Evolutionary conservation across 1,140 invertebrate species (phyloP).

Genomic region (Cyclina sinensis): DNA sequence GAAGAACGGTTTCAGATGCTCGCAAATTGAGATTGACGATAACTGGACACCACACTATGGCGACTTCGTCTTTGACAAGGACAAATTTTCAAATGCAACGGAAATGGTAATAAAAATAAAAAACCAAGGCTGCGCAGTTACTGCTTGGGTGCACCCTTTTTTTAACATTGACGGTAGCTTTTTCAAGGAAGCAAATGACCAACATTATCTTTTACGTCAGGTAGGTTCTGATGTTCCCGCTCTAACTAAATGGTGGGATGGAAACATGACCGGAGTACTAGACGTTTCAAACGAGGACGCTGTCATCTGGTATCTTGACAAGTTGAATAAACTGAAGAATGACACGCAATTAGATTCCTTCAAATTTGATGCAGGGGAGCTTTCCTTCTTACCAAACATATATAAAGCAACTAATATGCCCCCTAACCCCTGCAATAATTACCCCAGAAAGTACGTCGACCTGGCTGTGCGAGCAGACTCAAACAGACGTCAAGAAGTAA

Average conservation of each 20-base stretch:
- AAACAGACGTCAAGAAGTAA: constrained; percentile 90
- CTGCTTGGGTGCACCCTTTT: constrained; percentile 97
- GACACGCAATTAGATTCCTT: constrained; percentile 91
- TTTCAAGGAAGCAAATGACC: constrained; percentile 83
- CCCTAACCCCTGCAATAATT: constrained; percentile 77
- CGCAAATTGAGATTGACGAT: constrained; percentile 96
- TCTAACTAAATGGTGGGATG: constrained; percentile 92
- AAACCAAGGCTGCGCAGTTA: constrained; percentile 90
- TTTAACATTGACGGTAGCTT: constrained; percentile 92
- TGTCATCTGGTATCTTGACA: constrained; percentile 91
- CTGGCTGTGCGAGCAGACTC: constrained; percentile 88
- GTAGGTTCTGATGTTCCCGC: constrained; percentile 86
- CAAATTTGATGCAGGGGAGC: constrained; percentile 97
- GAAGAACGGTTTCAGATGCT: constrained; percentile 90
- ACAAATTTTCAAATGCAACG: constrained; percentile 92
- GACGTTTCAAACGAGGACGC: constrained; percentile 82
- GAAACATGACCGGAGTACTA: constrained; percentile 73
- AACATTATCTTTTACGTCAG: constrained; percentile 84
- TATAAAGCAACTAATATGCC: constrained; percentile 52
- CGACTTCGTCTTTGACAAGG: constrained; percentile 91
- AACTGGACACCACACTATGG: constrained; percentile 97
- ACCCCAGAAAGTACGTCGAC: constrained; percentile 76
- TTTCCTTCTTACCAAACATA: constrained; percentile 92
- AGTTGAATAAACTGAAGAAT: constrained; percentile 89
- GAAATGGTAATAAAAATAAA: constrained; percentile 89